Percentiles rank a stretch among this genome's conserved stretches.
Conservation (phyloP, 2,888 invertebrate genomes). For the Venusia cambrica region DNA sequence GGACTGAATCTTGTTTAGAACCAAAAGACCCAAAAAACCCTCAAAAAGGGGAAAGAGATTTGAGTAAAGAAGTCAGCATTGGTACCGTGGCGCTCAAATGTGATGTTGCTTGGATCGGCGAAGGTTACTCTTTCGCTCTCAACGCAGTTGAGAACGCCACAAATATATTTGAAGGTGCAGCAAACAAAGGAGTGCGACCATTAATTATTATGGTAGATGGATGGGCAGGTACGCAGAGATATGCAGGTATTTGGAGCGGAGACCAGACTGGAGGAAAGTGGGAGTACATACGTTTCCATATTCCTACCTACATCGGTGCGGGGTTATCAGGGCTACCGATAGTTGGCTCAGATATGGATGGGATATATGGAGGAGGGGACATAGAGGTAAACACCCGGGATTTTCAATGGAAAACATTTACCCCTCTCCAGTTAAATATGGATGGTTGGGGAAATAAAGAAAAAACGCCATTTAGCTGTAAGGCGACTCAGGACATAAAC, state of each 20-base stretch:
- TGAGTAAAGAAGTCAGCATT: conserved; percentile 55
- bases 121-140: conserved; percentile 66
- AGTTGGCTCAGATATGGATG: conserved; percentile 72
- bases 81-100: conserved; percentile 69
- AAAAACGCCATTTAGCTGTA: conserved; percentile 66
- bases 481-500: conserved; percentile 55
- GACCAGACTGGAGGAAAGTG: conserved; percentile 70
- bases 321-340: conserved; percentile 68
- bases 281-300: conserved; percentile 74
- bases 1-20: conserved; percentile 68
- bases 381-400: conserved; percentile 63
- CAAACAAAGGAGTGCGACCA: conserved; percentile 44
- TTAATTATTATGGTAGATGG: conserved; percentile 71
- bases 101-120: conserved; percentile 72
- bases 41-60: conserved; percentile 69
- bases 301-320: conserved; percentile 68
- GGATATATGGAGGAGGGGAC: conserved; percentile 59
- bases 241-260: conserved; percentile 69
- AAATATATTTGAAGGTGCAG: conserved; percentile 47
- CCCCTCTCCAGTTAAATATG: conserved; percentile 71
- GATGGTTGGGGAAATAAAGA: conserved; percentile 66
- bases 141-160: conserved; percentile 62
- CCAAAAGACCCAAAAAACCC: conserved; percentile 61
- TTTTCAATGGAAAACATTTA: conserved; percentile 73
- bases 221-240: conserved; percentile 72